These are phyloP conservation scores for Adoxophyes honmai DNA, from an alignment of 1,140 invertebrate species.

Conservation along the genomic window DNA sequence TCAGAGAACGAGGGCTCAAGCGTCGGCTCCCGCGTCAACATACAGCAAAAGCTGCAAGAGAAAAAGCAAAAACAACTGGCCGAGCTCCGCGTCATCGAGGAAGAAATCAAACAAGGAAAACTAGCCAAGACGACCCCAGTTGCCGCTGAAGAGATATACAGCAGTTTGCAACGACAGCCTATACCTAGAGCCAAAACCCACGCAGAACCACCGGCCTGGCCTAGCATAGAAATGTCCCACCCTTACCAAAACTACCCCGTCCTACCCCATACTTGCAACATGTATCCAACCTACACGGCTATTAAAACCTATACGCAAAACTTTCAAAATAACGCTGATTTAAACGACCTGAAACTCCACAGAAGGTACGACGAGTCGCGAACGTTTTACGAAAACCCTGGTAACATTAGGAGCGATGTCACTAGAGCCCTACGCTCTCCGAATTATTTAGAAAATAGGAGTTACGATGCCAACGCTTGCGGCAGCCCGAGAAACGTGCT, in stretches of 20 bases:
- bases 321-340: conserved; percentile 34
- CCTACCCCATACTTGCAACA: conserved; percentile 57
- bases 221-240: conserved; percentile 53
- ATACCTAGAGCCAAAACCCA: conserved; percentile 79
- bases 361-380: conserved; percentile 47
- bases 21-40: conserved; percentile 87
- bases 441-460: conserved; percentile 55
- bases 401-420: conserved; percentile 44
- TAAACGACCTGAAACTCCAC: conserved; percentile 40
- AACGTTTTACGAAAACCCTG: conserved; percentile 64
- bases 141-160: conserved; percentile 74
- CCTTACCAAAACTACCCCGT: conserved; percentile 68
- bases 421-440: conserved; percentile 41
- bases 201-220: conserved; percentile 69
- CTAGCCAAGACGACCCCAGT: conserved; percentile 77
- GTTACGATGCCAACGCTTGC: conserved; percentile 54
- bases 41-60: conserved; percentile 91
- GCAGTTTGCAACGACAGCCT: conserved; percentile 77
- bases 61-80: conserved; percentile 93
- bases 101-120: conserved; percentile 92
- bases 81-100: conserved; percentile 89
- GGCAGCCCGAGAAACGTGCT: conserved; percentile 61
- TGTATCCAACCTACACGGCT: conserved; percentile 64
- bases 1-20: conserved; percentile 86
- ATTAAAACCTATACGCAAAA: conserved; percentile 49